phyloP scores from a whole-genome alignment of 1,140 invertebrate genomes.

The Scaptomyza hsui region DNA sequence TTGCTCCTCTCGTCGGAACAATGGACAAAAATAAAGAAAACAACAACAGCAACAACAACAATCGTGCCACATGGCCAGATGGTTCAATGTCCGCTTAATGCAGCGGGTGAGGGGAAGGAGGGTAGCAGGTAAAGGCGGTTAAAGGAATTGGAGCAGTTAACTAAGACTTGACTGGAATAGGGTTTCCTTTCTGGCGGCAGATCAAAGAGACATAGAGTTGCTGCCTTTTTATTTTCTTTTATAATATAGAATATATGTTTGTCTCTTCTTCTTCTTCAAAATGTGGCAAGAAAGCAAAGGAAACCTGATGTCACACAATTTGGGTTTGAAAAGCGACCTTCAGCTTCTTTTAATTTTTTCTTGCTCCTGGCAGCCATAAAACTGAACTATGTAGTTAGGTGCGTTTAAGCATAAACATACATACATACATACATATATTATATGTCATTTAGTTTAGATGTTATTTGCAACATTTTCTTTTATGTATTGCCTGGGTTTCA shows the following conservation, averaged over 20 bases:
- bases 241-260: conserved; percentile 30
- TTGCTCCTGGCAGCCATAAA: conserved; percentile 13
- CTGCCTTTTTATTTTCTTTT: conserved; percentile 41
- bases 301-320: conserved; percentile 68
- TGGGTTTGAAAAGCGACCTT: conserved; percentile 69
- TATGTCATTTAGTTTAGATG: conserved; percentile 48
- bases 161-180: not conserved
- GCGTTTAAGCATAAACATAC: no score
- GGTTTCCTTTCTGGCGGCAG: conserved; percentile 31
- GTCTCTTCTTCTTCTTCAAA: conserved; percentile 31
- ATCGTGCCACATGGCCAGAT: conserved; percentile 12
- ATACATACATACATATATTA: conserved; percentile 21
- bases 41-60: not conserved
- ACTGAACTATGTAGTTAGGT: conserved; percentile 25
- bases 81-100: conserved; percentile 65
- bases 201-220: conserved; percentile 45
- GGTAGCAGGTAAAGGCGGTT: no score
- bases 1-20: conserved; percentile 40
- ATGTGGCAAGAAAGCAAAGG: conserved; percentile 20
- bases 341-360: not conserved
- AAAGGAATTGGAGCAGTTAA: not conserved
- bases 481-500: conserved; percentile 38
- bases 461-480: conserved; percentile 70
- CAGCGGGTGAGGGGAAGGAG: no score
- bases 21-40: conserved; percentile 1